These are phyloP conservation scores for Onychorhynchus coronatus DNA, from an alignment of 2,113 vertebrate species.

Conservation along the genomic window DNA sequence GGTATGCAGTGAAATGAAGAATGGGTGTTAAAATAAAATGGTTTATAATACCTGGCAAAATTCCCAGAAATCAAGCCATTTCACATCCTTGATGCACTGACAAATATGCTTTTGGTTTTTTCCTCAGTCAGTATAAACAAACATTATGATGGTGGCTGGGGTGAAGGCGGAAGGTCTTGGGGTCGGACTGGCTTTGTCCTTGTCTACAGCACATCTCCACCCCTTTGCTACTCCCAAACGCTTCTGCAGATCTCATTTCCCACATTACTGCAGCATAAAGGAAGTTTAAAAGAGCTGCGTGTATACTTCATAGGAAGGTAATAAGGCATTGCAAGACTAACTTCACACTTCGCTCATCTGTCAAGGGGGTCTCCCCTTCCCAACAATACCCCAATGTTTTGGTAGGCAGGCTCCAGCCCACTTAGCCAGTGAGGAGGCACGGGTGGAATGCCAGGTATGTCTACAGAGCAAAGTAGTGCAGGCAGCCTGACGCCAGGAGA, in stretches of 20 bases:
- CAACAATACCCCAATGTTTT: slow-evolving; percentile 83
- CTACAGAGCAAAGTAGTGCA: slow-evolving; percentile 77
- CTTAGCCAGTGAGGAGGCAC: slow-evolving; percentile 80
- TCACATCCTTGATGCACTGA: slow-evolving; percentile 19
- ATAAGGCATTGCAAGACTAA: slow-evolving; percentile 75
- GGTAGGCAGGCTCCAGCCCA: slow-evolving; percentile 80
- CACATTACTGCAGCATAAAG: slow-evolving; percentile 37
- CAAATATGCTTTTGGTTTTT: slow-evolving; percentile 74
- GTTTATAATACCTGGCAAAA: slow-evolving; percentile 64
- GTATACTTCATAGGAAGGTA: slow-evolving; percentile 72
- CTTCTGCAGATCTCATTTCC: slow-evolving; percentile 58
- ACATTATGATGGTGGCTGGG: background rate
- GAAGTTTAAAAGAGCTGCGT: slow-evolving; percentile 54
- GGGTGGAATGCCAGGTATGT: slow-evolving; percentile 91
- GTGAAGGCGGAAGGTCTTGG: background rate
- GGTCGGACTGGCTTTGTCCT: slow-evolving; percentile 9
- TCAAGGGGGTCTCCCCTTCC: slow-evolving; percentile 76
- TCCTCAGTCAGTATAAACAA: slow-evolving; percentile 66
- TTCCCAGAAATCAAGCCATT: slow-evolving; percentile 70
- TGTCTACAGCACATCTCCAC: slow-evolving; percentile 29
- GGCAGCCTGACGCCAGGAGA: slow-evolving; percentile 87
- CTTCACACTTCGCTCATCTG: slow-evolving; percentile 82
- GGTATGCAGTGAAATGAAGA: slow-evolving; percentile 50
- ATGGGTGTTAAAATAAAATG: slow-evolving; percentile 63
- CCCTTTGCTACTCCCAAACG: background rate